Conservation (phyloP, 2,113 vertebrate species). For the Tetrao urogallus region DNA sequence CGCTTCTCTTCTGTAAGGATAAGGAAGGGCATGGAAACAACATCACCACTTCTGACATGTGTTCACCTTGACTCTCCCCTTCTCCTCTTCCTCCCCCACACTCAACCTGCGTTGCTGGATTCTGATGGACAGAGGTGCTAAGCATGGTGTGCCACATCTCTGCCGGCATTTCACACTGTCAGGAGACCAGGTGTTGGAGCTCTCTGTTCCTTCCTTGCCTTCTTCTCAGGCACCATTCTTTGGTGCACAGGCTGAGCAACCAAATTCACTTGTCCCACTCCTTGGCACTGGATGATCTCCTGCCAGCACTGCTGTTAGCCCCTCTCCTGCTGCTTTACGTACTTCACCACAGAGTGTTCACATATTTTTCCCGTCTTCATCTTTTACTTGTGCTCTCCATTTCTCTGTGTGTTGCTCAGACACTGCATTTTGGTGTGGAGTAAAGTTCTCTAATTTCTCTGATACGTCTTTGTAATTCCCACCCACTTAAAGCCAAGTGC, state of each 20-base stretch:
- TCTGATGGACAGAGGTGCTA: background rate
- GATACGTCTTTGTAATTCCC: background rate
- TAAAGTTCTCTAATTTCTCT: background rate
- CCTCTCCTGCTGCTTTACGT: background rate
- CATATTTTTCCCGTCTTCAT: background rate
- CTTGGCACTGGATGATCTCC: background rate
- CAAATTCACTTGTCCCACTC: background rate
- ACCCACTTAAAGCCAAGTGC: background rate
- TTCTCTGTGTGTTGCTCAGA: background rate
- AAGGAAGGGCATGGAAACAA: background rate
- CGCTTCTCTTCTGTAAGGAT: background rate
- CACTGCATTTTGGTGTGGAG: background rate
- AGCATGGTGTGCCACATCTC: background rate
- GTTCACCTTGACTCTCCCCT: background rate
- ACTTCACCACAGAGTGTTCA: background rate
- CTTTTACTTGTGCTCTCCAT: background rate
- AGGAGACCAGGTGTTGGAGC: background rate
- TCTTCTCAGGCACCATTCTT: background rate
- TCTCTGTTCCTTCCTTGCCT: background rate
- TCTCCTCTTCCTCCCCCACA: background rate
- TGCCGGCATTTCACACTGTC: rapidly evolving
- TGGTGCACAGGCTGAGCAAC: background rate
- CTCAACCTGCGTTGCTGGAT: background rate
- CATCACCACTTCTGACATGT: rapidly evolving
- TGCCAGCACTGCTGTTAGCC: background rate